phyloP scores from a whole-genome alignment of 2,797 vertebrate genomes.

The Hemibagrus guttatus region DNA sequence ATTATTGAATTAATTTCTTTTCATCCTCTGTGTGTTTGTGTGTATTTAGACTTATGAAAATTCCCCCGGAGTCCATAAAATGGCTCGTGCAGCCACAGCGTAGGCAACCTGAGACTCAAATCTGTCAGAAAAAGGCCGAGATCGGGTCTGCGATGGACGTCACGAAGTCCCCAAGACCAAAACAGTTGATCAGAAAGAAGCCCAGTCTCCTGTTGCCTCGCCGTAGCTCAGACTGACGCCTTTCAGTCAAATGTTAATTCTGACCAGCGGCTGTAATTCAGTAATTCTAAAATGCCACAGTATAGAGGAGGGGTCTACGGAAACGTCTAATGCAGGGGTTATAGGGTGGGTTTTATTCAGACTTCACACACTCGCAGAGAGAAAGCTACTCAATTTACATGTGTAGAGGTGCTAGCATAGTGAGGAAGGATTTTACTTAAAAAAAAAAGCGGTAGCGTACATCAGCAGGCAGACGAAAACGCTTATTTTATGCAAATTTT shows the following conservation, averaged over 20 bases:
- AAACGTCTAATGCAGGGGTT: neutral
- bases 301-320: neutral
- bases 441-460: neutral
- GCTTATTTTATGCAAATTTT: neutral
- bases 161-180: constrained; percentile 21
- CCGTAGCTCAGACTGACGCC: constrained; percentile 9
- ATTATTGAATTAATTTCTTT: neutral
- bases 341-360: neutral
- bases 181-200: constrained; percentile 23
- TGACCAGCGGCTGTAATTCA: constrained; percentile 5
- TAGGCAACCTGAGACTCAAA: constrained; percentile 26
- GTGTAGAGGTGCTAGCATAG: neutral
- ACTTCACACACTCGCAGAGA: neutral
- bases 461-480: neutral
- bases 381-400: neutral
- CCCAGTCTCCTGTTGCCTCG: constrained; percentile 19
- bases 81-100: constrained; percentile 69
- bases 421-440: too few species aligned
- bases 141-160: constrained; percentile 25
- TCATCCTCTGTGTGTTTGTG: neutral
- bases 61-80: constrained; percentile 77
- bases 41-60: constrained; percentile 74
- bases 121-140: constrained; percentile 17
- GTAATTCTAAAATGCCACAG: neutral
- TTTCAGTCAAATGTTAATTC: constrained; percentile 15